Evolutionary conservation across 2,113 vertebrate species (phyloP), one percentile per base, ranked within the genome.

Genomic region (Phycodurus eques): DNA sequence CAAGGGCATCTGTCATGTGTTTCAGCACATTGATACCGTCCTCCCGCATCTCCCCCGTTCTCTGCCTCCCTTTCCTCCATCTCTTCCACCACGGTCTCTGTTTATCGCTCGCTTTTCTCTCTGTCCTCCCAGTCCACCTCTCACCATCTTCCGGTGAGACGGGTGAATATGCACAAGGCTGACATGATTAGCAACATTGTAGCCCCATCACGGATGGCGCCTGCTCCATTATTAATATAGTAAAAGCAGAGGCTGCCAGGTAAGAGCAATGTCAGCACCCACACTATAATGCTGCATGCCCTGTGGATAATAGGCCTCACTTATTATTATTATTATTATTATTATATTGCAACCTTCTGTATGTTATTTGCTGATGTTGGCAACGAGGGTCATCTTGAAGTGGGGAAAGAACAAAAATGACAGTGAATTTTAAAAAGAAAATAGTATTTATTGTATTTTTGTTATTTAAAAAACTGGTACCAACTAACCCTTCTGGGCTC

Each of bases 151-250:
- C 43, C 81, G 80, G 88, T 85, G 81, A 86, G 83, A 76, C 76
- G 70, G 81, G 84, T 77, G 88, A 90, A 90, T 91, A 86, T 89
- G 87, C 89, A 87, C 86, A 74, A 84, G 87, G 85, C 87, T 83
- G 88, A 89, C 87, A 88, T 91, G 89, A 90, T 91, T 91, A 91
- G 89, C 90, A 88, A 90, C 86, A 83, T 88, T 85, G 82, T 88
- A 88, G 85, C 83, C 83, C 72, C 76, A 74, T 90, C 88, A 88
- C 90, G 88, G 88, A 91, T 89, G 83, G 85, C 12, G 79, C 85
- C 87, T 88, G 83, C 84, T 92, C 84, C 88, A 93, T 93, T 92
- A 93, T 93, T 93, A 89, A 93, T 92, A 91, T 87, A 80, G 88
- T 91, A 92, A 93, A 91, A 92, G 88, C 87, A 87, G 83, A 79